Conservation (phyloP, 2,888 invertebrate genomes). For the Hypena proboscidalis region DNA sequence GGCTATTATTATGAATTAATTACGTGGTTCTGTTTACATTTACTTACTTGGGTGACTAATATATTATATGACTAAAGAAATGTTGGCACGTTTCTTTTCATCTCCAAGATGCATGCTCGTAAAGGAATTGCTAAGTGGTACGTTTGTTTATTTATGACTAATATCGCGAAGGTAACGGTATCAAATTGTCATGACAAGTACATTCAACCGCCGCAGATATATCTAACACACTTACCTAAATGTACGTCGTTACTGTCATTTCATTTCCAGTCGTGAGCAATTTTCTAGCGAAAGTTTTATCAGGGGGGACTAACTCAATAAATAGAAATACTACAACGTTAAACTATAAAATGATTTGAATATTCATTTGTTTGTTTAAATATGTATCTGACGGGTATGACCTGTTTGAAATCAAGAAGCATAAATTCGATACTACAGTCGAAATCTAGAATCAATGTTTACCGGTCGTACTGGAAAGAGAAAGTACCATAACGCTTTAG, state of each 20-base stretch:
- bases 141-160: constrained; percentile 54
- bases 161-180: constrained; percentile 55
- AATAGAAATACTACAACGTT: not conserved
- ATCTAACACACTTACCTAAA: constrained; percentile 50
- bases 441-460: constrained; percentile 12
- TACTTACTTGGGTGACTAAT: not conserved
- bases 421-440: constrained; percentile 7
- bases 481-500: constrained; percentile 57
- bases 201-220: constrained; percentile 36
- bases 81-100: too few species aligned
- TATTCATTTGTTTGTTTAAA: constrained; percentile 4
- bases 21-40: constrained; percentile 6
- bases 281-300: constrained; percentile 31
- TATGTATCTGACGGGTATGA: constrained; percentile 1
- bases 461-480: constrained; percentile 46
- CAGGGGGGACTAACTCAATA: not conserved
- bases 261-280: constrained; percentile 23
- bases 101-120: constrained; percentile 11
- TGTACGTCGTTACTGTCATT: constrained; percentile 24
- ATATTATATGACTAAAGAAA: constrained; percentile 1
- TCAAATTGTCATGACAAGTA: constrained; percentile 47
- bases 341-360: constrained; percentile 1
- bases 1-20: constrained; percentile 6
- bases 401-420: not conserved
- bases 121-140: constrained; percentile 43